Evolutionary conservation across 2,888 invertebrate genomes (phyloP).

Genomic region (Drosophila kuntzei): DNA sequence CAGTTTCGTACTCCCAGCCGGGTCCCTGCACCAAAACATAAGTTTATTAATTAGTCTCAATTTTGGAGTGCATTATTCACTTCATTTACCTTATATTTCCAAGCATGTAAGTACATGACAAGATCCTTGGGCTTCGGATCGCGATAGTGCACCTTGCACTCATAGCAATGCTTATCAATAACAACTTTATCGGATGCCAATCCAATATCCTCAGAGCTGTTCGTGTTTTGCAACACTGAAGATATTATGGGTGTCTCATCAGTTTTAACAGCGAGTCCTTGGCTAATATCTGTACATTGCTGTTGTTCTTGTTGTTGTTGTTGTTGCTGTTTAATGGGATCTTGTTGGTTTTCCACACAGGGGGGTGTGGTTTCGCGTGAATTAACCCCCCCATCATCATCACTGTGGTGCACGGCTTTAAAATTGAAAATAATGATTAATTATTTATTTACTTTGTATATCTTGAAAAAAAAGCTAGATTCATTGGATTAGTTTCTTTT

Average conservation of each 20-base stretch:
- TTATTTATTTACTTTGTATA: conserved; percentile 9
- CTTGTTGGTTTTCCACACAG: conserved; percentile 88
- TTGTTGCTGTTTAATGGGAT: conserved; percentile 30
- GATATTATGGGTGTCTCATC: conserved; percentile 32
- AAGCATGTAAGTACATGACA: conserved; percentile 98
- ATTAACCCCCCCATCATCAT: conserved; percentile 89
- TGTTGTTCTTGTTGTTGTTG: conserved; percentile 10
- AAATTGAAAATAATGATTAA: neutral
- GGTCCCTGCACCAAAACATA: conserved; percentile 89
- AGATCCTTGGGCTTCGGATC: conserved; percentile 97
- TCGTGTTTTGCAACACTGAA: conserved; percentile 16
- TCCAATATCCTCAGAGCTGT: conserved; percentile 20
- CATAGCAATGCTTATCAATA: conserved; percentile 94
- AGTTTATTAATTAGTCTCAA: conserved; percentile 29
- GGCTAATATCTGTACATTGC: conserved; percentile 27
- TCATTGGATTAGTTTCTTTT: neutral
- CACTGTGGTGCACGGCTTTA: conserved; percentile 85
- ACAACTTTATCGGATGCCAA: conserved; percentile 89
- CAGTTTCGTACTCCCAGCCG: conserved; percentile 97
- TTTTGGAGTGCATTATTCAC: neutral
- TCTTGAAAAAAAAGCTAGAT: too few species aligned
- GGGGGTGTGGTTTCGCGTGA: conserved; percentile 90
- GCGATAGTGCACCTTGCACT: conserved; percentile 95
- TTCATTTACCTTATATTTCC: conserved; percentile 92
- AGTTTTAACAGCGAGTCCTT: conserved; percentile 33